These are phyloP conservation scores for Arenaria interpres DNA, from an alignment of 2,113 vertebrate species.

Conservation along the genomic window DNA sequence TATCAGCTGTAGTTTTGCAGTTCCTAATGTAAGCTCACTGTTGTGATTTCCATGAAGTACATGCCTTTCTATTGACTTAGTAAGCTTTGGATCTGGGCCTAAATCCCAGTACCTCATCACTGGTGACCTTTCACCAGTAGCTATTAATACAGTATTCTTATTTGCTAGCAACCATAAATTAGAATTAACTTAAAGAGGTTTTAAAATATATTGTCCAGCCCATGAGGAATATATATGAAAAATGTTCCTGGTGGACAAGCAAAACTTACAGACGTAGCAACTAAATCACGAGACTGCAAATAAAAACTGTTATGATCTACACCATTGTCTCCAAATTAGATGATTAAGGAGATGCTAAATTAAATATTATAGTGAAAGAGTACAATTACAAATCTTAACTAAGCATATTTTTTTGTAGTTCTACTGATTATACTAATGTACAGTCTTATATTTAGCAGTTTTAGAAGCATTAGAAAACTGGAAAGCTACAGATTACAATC, in stretches of 20 bases:
- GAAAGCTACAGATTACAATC: slow-evolving; percentile 5
- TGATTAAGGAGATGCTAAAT: slow-evolving; percentile 30
- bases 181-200: background rate
- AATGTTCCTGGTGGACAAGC: background rate
- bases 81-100: background rate
- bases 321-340: slow-evolving; percentile 10
- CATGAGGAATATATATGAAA: background rate
- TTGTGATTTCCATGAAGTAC: background rate
- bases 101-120: background rate
- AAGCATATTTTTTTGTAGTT: background rate
- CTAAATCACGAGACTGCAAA: slow-evolving; percentile 47
- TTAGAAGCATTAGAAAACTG: slow-evolving; percentile 27
- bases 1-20: background rate
- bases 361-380: background rate
- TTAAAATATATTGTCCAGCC: background rate
- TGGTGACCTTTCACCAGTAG: background rate
- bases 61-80: background rate
- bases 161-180: background rate
- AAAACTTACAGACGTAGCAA: slow-evolving; percentile 28
- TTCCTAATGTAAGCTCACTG: background rate
- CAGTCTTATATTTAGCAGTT: slow-evolving; percentile 26
- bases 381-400: slow-evolving; percentile 34
- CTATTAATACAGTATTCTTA: background rate
- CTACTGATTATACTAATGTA: slow-evolving; percentile 1
- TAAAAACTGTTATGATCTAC: slow-evolving; percentile 39